A percentile compares a stretch with the other conserved stretches of the same genome.
These are phyloP conservation scores for Psephotus haematonotus DNA, from an alignment of 2,113 vertebrate genomes.

Conservation along the genomic window DNA sequence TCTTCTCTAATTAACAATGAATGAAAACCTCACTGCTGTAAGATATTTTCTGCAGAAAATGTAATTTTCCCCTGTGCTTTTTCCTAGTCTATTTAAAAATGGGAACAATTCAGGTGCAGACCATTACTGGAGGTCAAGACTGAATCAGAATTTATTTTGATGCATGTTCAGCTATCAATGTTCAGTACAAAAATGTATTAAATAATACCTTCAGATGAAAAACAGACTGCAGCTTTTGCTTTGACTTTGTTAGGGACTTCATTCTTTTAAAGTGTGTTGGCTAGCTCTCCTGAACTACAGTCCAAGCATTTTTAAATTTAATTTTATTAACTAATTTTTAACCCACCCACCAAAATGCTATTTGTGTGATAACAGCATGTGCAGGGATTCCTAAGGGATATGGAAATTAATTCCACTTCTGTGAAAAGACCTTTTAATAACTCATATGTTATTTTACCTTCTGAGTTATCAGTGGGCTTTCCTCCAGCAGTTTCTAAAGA, in stretches of 20 bases:
- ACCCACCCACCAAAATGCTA: conserved; percentile 56
- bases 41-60: conserved; percentile 15
- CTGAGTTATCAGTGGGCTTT: conserved; percentile 64
- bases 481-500: conserved; percentile 55
- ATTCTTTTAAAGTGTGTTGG: conserved; percentile 16
- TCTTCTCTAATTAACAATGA: conserved; percentile 45
- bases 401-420: conserved; percentile 72
- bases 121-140: conserved; percentile 12
- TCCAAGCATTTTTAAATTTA: conserved; percentile 59
- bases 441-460: conserved; percentile 70
- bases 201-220: conserved; percentile 27
- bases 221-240: background rate
- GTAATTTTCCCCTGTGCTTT: conserved; percentile 13
- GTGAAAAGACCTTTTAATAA: conserved; percentile 74
- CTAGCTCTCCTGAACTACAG: conserved; percentile 15
- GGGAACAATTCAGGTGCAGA: background rate
- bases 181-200: background rate
- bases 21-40: background rate
- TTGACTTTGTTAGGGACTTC: background rate
- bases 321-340: conserved; percentile 74
- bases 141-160: conserved; percentile 30
- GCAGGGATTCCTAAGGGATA: conserved; percentile 60
- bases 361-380: conserved; percentile 65
- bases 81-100: background rate
- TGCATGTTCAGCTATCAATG: background rate